phyloP scores from a whole-genome alignment of 2,797 vertebrate genomes.

The Peromyscus melanophrys region DNA sequence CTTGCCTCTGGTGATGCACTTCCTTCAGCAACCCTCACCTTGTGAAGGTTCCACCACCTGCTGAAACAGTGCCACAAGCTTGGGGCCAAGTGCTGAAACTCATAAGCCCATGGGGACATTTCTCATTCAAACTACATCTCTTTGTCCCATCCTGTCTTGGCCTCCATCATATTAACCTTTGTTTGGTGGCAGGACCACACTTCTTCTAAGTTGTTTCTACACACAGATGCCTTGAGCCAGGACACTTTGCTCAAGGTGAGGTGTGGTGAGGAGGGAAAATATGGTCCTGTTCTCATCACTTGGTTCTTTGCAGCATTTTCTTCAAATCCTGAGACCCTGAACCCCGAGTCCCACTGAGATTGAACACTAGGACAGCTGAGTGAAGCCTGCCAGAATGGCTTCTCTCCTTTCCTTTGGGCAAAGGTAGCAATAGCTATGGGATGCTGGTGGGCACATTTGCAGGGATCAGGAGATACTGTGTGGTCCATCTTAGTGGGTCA shows the following conservation, averaged over 20 bases:
- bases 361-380: neutral
- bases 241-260: neutral
- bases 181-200: neutral
- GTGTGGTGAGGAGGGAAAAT: neutral
- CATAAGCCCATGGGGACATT: neutral
- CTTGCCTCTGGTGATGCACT: neutral
- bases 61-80: neutral
- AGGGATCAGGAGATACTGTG: fast-evolving
- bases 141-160: neutral
- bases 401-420: neutral
- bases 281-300: too few species aligned
- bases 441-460: neutral
- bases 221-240: neutral
- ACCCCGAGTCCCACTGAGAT: neutral
- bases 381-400: neutral
- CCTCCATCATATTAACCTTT: neutral
- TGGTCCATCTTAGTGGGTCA: neutral
- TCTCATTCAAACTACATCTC: neutral
- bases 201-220: neutral
- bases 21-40: neutral
- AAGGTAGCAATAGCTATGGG: neutral
- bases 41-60: neutral
- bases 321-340: neutral
- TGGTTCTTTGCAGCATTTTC: neutral
- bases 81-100: neutral